Conservation (phyloP, 2,797 vertebrate genomes). For the Ciconia nigra region DNA sequence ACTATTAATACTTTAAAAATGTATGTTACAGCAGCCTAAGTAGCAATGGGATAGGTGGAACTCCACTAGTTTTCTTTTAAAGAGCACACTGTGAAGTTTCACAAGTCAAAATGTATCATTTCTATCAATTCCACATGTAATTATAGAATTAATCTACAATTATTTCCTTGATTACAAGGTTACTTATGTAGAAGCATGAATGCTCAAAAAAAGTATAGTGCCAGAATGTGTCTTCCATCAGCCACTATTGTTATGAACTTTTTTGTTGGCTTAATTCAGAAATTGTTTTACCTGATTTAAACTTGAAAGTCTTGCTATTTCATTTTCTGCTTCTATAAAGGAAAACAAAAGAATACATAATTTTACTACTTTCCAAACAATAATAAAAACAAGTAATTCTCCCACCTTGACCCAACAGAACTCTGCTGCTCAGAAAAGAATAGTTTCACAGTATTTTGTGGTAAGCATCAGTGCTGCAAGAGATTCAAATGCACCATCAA, state of each 20-base stretch:
- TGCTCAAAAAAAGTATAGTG: background rate
- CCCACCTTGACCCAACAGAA: background rate
- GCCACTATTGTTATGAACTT: background rate
- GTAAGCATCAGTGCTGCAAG: background rate
- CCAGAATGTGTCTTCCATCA: background rate
- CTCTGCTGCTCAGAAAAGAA: background rate
- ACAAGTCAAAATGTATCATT: background rate
- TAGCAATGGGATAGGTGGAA: background rate
- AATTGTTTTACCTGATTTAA: conserved; percentile 79
- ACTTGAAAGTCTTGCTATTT: conserved; percentile 81
- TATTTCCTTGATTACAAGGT: background rate
- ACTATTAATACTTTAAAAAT: background rate
- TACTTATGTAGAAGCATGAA: background rate
- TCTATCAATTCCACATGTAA: background rate
- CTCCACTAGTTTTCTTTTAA: background rate
- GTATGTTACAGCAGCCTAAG: background rate
- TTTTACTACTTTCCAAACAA: background rate
- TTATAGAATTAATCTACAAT: background rate
- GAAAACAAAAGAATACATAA: background rate
- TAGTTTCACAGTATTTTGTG: background rate
- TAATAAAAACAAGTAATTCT: background rate
- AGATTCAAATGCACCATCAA: background rate
- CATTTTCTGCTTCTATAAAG: conserved; percentile 84
- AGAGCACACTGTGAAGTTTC: background rate
- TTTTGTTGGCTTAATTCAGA: background rate